A percentile compares a stretch with the other conserved stretches of the same genome.
These are phyloP conservation scores for Xanthorhoe spadicearia DNA, from an alignment of 2,888 invertebrate species.

Conservation along the genomic window DNA sequence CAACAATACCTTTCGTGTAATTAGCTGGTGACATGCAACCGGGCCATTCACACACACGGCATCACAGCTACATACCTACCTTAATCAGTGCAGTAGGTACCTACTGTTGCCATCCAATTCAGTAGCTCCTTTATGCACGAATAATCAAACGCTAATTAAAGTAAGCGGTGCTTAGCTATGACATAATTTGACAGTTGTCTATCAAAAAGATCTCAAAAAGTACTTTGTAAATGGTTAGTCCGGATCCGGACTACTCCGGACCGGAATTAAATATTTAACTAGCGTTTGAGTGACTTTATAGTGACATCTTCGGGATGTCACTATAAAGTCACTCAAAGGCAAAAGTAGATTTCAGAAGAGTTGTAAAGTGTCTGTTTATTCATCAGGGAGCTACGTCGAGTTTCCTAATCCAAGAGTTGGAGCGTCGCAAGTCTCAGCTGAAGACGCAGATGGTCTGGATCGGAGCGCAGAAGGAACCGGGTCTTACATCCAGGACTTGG, in stretches of 20 bases:
- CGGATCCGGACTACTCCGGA: no score
- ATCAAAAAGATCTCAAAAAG: no score
- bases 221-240: no score
- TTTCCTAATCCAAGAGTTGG: constrained; percentile 91
- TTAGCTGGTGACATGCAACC: constrained; percentile 29
- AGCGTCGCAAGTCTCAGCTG: constrained; percentile 90
- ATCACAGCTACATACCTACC: constrained; percentile 3
- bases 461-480: constrained; percentile 94
- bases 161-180: no score
- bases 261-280: no score
- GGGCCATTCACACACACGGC: constrained; percentile 27
- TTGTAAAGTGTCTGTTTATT: background rate
- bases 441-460: constrained; percentile 96
- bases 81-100: background rate
- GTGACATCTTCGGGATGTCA: no score
- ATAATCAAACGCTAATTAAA: no score
- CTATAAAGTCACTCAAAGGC: no score
- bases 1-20: constrained; percentile 37
- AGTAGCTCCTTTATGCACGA: background rate
- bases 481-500: constrained; percentile 92
- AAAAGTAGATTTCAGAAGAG: background rate
- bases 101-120: background rate
- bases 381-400: constrained; percentile 85
- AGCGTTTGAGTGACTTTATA: no score
- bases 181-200: no score